Evolutionary conservation across 2,888 invertebrate genomes (phyloP).

Genomic region (Parelbella ahira): DNA sequence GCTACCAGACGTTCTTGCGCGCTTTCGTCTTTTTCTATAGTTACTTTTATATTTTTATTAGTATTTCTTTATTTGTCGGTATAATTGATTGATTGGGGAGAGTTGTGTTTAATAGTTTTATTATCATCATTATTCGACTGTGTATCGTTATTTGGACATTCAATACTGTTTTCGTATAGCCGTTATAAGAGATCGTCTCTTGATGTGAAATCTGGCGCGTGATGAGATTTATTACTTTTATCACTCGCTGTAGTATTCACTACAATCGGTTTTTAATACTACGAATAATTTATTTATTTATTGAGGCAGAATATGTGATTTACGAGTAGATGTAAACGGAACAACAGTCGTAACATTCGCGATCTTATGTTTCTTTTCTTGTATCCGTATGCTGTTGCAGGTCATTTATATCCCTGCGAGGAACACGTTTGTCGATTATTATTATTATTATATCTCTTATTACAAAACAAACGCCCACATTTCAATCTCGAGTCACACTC

Average conservation of each 20-base stretch:
- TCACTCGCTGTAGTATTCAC: too few relatives aligned
- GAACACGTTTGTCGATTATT: background rate
- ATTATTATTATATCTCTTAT: conserved; percentile 15
- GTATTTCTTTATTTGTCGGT: conserved; percentile 10
- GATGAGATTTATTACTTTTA: too few relatives aligned
- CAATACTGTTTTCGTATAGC: background rate
- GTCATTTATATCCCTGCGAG: too few relatives aligned
- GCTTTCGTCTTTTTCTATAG: conserved; percentile 28
- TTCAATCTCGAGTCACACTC: conserved; percentile 9
- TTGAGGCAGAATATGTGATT: too few relatives aligned
- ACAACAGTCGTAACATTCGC: too few relatives aligned
- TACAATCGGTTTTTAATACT: too few relatives aligned
- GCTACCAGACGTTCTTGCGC: conserved; percentile 25
- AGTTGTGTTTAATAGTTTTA: conserved; percentile 10
- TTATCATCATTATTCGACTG: background rate
- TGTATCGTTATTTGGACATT: background rate
- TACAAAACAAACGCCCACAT: conserved; percentile 16
- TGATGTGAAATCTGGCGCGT: conserved; percentile 3
- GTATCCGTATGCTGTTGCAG: too few relatives aligned
- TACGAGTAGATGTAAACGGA: too few relatives aligned
- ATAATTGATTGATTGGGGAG: conserved; percentile 16
- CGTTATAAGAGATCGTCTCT: background rate
- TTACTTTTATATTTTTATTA: conserved; percentile 5
- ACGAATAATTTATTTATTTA: too few relatives aligned
- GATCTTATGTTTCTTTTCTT: too few relatives aligned